Percentiles rank a stretch among this genome's conserved stretches.
These are phyloP conservation scores for Choloepus didactylus DNA, from an alignment of 2,797 vertebrate species.

Conservation along the genomic window DNA sequence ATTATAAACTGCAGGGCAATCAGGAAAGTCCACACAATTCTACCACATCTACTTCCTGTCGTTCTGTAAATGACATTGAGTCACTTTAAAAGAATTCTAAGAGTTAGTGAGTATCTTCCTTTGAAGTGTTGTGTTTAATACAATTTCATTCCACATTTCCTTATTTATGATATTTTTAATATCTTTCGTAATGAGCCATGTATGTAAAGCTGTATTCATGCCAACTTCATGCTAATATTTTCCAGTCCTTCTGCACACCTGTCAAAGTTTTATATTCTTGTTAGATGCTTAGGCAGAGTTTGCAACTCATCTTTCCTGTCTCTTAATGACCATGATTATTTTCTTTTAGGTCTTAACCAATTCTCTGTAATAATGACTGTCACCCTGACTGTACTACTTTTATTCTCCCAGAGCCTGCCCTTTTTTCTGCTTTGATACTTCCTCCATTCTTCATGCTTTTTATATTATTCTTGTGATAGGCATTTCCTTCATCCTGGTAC, in stretches of 20 bases:
- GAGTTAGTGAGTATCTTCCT: neutral
- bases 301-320: neutral
- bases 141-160: neutral
- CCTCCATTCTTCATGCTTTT: neutral
- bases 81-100: neutral
- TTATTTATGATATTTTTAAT: neutral
- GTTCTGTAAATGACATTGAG: neutral
- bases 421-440: neutral
- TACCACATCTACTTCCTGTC: neutral
- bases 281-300: neutral
- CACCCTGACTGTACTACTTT: neutral
- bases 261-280: neutral
- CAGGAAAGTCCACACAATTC: too few relatives aligned
- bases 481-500: neutral
- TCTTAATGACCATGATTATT: neutral
- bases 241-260: neutral
- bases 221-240: neutral
- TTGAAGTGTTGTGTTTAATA: neutral
- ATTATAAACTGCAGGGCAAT: too few relatives aligned
- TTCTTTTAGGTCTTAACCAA: neutral
- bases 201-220: neutral
- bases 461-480: neutral
- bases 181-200: neutral
- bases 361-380: rapidly evolving
- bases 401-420: neutral